Base-by-base conservation (phyloP, 2,113 vertebrate genomes). In the Thalassarche chlororhynchos region DNA sequence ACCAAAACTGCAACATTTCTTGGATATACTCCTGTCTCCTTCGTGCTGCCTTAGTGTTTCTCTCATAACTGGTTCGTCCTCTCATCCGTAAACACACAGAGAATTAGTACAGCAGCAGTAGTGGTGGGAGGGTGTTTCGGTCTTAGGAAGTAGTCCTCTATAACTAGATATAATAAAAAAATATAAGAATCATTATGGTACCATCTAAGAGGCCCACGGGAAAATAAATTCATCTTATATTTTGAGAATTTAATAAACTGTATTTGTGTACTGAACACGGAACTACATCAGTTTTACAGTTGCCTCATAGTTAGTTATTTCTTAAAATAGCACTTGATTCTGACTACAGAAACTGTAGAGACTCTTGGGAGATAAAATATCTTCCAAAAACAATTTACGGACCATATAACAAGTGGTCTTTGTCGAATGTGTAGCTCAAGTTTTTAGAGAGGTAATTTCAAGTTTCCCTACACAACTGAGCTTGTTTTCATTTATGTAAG, bases 321-420 rank as follows among this genome's bases (percentile, higher is more conserved):
- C 90, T 87, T 94, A 84, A 95, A 95, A 84, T 60, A 95, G 82
- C n/a, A 55, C 12, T 85, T 46, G 29, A 28, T 76, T 79, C 44
- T 60, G 66, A 23, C 44, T 76, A 34, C 58, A 69, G 49, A 69
- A 94, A 79, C 61, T 40, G 23, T 36, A 85, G 34, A 52, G 14
- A 64, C 49, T 26, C 66, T 47, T 47, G 74, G 42, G 70, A 90
- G 17, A 32, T n/a, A 81, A 89, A 70, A 81, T 42, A 72, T 40
- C 49, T 87, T 90, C 40, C 70, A 61, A 65, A 80, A 49, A 1
- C 38, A 86, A 44, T 72, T 83, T 79, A 75, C 0, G 0, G 14
- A 40, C 36, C 9, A 12, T 49, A n/a, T 31, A 88, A 68, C 34
- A 70, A 76, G 31, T 47, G 16, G 15, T 36, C 38, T 68, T 87